Percentiles rank a stretch among this genome's conserved stretches.
phyloP scores from a whole-genome alignment of 2,113 vertebrate genomes.

The Tauraco erythrolophus region DNA sequence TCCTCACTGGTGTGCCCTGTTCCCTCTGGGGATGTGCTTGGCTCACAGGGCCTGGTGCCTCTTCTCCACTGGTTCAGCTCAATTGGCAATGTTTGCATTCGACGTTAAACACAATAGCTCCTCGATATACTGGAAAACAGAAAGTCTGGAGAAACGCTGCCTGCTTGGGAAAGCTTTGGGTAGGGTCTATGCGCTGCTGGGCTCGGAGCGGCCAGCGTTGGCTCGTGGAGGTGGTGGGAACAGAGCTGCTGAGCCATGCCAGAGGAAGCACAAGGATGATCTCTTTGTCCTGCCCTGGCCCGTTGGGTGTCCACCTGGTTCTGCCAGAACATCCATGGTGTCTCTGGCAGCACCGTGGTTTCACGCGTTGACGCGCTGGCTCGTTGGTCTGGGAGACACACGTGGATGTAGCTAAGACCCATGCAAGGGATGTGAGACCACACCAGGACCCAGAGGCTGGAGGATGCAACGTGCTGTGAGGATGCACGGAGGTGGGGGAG shows the following conservation, averaged over 20 bases:
- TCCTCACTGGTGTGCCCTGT: not conserved
- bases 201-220: not conserved
- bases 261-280: not conserved
- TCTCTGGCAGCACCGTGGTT: not conserved
- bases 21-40: not conserved
- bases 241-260: not conserved
- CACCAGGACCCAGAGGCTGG: not conserved
- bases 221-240: not conserved
- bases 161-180: not conserved
- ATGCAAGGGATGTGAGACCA: not conserved
- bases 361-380: not conserved
- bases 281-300: not conserved
- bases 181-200: rapidly evolving
- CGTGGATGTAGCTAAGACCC: rapidly evolving
- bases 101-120: not conserved
- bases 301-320: not conserved
- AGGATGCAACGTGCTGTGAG: not conserved
- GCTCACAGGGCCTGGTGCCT: not conserved
- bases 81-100: not conserved
- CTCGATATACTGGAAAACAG: not conserved
- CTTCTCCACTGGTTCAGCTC: not conserved
- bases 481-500: not conserved
- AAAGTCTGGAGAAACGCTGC: not conserved
- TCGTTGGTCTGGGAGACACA: not conserved
- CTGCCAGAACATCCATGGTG: not conserved